phyloP scores from a whole-genome alignment of 1,140 invertebrate species.

The Vanessa atalanta region DNA sequence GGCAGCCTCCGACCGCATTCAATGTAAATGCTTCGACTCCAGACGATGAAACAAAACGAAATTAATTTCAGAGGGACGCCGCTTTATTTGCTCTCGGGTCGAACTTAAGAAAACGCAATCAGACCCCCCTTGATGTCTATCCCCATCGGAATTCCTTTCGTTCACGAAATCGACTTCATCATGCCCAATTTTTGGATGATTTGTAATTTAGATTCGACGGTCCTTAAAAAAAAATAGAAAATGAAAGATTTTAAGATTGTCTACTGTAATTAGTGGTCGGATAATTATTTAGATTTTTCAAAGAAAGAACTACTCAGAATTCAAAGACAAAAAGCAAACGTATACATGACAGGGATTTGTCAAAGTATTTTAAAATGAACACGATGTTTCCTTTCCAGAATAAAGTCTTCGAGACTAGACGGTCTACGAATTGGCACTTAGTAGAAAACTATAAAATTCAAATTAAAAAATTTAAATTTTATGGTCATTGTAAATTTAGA shows the following conservation, averaged over 20 bases:
- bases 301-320: constrained; percentile 1
- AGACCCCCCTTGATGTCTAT: constrained; percentile 72
- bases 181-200: constrained; percentile 63
- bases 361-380: constrained; percentile 32
- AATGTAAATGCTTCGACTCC: constrained; percentile 77
- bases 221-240: constrained; percentile 7
- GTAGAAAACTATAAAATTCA: neutral
- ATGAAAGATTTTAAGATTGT: constrained; percentile 13
- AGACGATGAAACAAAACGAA: constrained; percentile 79
- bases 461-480: neutral
- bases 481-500: neutral
- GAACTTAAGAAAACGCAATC: constrained; percentile 49
- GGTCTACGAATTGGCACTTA: neutral
- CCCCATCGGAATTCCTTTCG: constrained; percentile 58
- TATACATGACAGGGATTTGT: constrained; percentile 1
- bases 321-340: neutral
- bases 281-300: neutral
- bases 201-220: constrained; percentile 49
- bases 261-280: neutral
- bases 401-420: constrained; percentile 46
- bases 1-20: constrained; percentile 74
- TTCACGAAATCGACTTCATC: constrained; percentile 56
- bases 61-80: constrained; percentile 76
- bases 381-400: constrained; percentile 37
- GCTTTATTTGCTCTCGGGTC: constrained; percentile 68